Percentiles rank a stretch among this genome's conserved stretches.
These are phyloP conservation scores for Lithophane ornitopus DNA, from an alignment of 2,888 invertebrate genomes.

Conservation along the genomic window DNA sequence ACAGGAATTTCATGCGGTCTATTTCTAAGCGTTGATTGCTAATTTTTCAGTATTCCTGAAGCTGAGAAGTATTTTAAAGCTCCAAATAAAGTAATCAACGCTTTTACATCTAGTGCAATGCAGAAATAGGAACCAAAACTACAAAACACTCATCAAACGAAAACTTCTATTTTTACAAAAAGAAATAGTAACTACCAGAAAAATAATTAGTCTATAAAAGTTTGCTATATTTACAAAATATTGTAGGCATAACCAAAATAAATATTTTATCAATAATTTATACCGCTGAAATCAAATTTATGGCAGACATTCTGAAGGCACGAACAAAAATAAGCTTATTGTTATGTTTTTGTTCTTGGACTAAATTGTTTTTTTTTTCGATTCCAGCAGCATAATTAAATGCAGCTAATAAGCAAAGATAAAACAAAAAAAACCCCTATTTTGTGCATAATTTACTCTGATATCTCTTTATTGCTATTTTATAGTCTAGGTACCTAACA, in stretches of 20 bases:
- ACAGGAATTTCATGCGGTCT: conserved; percentile 45
- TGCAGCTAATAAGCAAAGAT: conserved; percentile 16
- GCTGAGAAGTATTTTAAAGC: conserved; percentile 15
- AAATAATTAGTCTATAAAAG: background rate
- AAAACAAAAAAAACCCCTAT: background rate
- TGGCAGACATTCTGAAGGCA: background rate
- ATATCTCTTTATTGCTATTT: conserved; percentile 5
- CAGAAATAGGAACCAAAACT: conserved; percentile 23
- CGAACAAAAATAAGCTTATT: background rate
- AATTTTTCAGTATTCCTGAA: conserved; percentile 15
- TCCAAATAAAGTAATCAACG: conserved; percentile 28
- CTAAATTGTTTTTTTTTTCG: background rate
- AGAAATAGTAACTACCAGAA: background rate
- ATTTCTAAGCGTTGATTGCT: conserved; percentile 38
- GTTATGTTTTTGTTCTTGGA: background rate
- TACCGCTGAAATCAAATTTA: conserved; percentile 45
- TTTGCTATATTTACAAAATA: background rate
- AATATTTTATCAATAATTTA: conserved; percentile 16
- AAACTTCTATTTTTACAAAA: conserved; percentile 1
- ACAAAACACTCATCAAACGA: conserved; percentile 29
- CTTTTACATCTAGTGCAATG: conserved; percentile 29
- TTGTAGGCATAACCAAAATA: background rate
- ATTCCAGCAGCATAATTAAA: conserved; percentile 51
- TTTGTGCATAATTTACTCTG: conserved; percentile 18
- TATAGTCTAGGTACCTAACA: conserved; percentile 21